These are phyloP conservation scores for Diadophis punctatus DNA, from an alignment of 2,113 vertebrate species.

Conservation along the genomic window DNA sequence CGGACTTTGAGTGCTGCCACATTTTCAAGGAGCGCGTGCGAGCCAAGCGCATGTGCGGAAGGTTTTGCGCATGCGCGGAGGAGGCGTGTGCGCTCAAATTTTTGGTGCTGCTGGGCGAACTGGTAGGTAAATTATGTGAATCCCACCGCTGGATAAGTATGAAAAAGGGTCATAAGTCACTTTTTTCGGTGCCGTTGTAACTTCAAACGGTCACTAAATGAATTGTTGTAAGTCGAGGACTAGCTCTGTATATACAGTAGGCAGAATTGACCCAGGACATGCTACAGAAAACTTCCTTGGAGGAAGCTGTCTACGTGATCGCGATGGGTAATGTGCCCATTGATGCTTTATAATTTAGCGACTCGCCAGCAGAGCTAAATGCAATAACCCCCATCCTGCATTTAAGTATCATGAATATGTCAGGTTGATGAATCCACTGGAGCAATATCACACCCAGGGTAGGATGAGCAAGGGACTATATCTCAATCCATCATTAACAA, in stretches of 20 bases:
- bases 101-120: too few relatives aligned
- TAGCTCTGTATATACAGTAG: neutral
- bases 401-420: slow-evolving; percentile 21
- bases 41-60: too few relatives aligned
- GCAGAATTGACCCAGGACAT: neutral
- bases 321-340: neutral
- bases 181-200: too few relatives aligned
- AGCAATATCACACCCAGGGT: slow-evolving; percentile 1
- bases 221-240: too few relatives aligned
- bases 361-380: slow-evolving; percentile 3
- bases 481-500: slow-evolving; percentile 10
- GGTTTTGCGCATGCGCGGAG: too few relatives aligned
- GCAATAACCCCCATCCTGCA: neutral
- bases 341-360: slow-evolving; percentile 6
- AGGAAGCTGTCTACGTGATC: neutral
- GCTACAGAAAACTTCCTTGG: neutral
- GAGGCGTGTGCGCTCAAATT: too few relatives aligned
- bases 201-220: too few relatives aligned
- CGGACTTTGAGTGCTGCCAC: too few relatives aligned
- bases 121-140: too few relatives aligned
- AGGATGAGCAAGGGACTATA: neutral
- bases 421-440: slow-evolving; percentile 18
- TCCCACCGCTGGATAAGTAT: too few relatives aligned
- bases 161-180: too few relatives aligned
- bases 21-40: too few relatives aligned